phyloP scores from a whole-genome alignment of 2,113 vertebrate genomes.

The Alethe castanea region DNA sequence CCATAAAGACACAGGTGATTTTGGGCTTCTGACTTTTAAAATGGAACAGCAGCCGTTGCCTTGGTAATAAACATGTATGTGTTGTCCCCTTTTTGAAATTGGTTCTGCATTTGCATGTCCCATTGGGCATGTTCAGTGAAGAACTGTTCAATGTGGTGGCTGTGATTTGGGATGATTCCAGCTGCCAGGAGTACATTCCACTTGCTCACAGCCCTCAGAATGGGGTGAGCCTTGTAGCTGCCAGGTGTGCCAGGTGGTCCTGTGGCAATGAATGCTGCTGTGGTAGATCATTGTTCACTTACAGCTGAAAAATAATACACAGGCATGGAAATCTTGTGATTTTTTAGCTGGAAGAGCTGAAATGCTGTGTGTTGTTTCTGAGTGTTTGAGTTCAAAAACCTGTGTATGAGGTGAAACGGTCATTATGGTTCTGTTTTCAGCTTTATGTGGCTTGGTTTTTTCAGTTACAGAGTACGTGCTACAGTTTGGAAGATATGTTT shows the following conservation, averaged over 20 bases:
- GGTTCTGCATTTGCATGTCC: neutral
- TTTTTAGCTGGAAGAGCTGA: neutral
- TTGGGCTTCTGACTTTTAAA: neutral
- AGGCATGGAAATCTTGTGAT: neutral
- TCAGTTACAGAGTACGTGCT: neutral
- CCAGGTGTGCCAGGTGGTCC: neutral
- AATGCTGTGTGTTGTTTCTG: neutral
- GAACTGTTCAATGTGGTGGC: neutral
- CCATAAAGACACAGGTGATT: accelerated
- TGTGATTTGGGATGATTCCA: neutral
- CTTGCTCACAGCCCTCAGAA: neutral
- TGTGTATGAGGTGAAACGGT: neutral
- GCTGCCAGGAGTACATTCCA: neutral
- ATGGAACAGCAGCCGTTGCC: neutral
- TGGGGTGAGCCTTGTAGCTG: neutral
- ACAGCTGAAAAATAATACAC: neutral
- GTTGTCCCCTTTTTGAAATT: neutral
- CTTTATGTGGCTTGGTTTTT: neutral
- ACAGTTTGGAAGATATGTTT: neutral
- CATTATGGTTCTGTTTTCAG: neutral
- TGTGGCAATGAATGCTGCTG: neutral
- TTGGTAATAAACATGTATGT: neutral
- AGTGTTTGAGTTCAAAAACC: neutral
- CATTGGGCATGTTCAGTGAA: neutral
- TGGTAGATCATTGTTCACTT: neutral